Conservation (phyloP, 1,140 invertebrate species). For the Ganaspis sp. region DNA sequence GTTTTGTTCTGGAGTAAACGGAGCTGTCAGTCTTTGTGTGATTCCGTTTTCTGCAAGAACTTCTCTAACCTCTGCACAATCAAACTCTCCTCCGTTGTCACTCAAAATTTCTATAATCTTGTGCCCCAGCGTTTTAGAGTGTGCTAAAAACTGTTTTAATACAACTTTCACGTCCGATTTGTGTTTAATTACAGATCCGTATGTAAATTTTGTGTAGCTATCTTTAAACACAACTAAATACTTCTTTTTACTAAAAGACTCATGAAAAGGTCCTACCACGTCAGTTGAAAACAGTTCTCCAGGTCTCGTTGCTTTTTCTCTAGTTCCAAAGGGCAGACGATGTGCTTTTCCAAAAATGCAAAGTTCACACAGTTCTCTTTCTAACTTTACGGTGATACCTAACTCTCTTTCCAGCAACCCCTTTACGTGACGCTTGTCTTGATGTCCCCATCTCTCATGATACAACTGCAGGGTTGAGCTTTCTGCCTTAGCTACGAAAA, state of each 20-base stretch:
- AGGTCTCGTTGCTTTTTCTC: slow-evolving; percentile 48
- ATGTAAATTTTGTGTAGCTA: slow-evolving; percentile 60
- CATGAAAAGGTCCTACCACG: slow-evolving; percentile 47
- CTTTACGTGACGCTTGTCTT: slow-evolving; percentile 60
- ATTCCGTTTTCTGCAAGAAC: slow-evolving; percentile 55
- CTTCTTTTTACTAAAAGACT: slow-evolving; percentile 53
- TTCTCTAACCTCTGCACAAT: slow-evolving; percentile 56
- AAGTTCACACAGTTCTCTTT: slow-evolving; percentile 60
- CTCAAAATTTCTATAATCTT: slow-evolving; percentile 57
- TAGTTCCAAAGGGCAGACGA: slow-evolving; percentile 58
- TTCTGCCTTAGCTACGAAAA: slow-evolving; percentile 35
- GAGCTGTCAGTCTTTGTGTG: slow-evolving; percentile 56
- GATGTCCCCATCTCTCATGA: slow-evolving; percentile 61
- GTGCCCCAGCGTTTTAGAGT: slow-evolving; percentile 51
- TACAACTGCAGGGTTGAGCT: slow-evolving; percentile 54
- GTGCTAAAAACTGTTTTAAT: slow-evolving; percentile 52
- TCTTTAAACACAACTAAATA: slow-evolving; percentile 63
- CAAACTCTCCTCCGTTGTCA: slow-evolving; percentile 65
- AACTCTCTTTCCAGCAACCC: slow-evolving; percentile 49
- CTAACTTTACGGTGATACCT: slow-evolving; percentile 49
- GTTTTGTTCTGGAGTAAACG: slow-evolving; percentile 68
- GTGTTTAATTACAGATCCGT: slow-evolving; percentile 56
- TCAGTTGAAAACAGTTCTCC: slow-evolving; percentile 60
- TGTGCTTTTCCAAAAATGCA: slow-evolving; percentile 63
- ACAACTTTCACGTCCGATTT: slow-evolving; percentile 58